These are phyloP conservation scores for Monopis laevigella DNA, from an alignment of 2,888 invertebrate species.

Conservation along the genomic window DNA sequence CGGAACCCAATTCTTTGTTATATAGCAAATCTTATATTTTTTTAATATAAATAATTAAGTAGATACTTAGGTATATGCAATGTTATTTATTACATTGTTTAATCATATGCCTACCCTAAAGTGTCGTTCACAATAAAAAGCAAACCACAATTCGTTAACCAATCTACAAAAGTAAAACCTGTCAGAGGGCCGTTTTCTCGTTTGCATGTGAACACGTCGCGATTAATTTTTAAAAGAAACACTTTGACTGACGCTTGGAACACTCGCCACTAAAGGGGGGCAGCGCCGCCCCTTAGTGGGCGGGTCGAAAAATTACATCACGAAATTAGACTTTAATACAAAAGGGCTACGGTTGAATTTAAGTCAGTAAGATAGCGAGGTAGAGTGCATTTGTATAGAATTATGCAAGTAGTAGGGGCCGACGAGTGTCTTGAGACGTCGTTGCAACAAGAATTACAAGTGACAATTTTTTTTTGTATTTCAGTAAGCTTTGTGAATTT, in stretches of 20 bases:
- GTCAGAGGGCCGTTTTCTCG: no score
- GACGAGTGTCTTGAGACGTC: slow-evolving; percentile 3
- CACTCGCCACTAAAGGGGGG: slow-evolving; percentile 41
- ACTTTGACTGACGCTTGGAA: slow-evolving; percentile 32
- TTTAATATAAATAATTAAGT: no score
- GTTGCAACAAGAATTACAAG: slow-evolving; percentile 1
- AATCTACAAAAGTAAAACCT: no score
- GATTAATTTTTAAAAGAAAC: slow-evolving; percentile 63
- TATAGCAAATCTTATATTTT: no score
- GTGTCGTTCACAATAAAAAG: no score
- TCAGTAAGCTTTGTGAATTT: not conserved
- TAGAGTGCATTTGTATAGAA: slow-evolving; percentile 7
- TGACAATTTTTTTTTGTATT: not conserved
- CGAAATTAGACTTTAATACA: slow-evolving; percentile 26
- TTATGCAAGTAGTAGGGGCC: not conserved
- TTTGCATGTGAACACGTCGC: slow-evolving; percentile 31
- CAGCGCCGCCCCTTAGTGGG: slow-evolving; percentile 56
- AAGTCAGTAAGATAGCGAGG: not conserved
- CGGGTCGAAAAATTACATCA: slow-evolving; percentile 34
- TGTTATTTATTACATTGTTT: no score
- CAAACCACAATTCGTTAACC: no score
- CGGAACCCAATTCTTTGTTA: no score
- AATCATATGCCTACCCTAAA: no score
- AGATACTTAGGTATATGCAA: no score
- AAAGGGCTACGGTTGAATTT: slow-evolving; percentile 20